Base-by-base conservation (phyloP, 2,888 invertebrate species). In the Tinea pellionella region DNA sequence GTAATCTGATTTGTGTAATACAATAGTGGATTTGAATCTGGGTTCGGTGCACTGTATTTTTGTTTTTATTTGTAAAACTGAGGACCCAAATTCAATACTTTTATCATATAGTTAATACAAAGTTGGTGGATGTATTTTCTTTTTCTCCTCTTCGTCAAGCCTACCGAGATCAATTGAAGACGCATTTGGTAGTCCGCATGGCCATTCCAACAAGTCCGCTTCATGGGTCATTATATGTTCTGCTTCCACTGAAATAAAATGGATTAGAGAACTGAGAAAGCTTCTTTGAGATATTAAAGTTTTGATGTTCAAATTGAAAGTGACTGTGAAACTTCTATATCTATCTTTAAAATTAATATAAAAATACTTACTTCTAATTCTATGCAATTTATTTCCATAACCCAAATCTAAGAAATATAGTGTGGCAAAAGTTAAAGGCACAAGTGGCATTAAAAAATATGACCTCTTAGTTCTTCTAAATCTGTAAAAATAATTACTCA, bases 191-290 rank as follows among this genome's bases (percentile, higher is more conserved):
- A 94, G 77, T 3, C 93, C 93, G 62, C 92, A 90, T 0, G 94
- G 94, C 76, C 92, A 84, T 63, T 91, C 90, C n/a, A 94, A 75
- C 59, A 92, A 77, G 55, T 92, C 91, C 9, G 87, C 79, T 71
- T 94, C 94, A 66, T 92, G 92, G 60, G 92, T 91, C 89, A 94
- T 90, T 62, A 94, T 93, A 77, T 93, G 92, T 71, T 94, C 93
- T 18, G 94, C 94, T 84, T 94, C 94, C 80, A 90, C 94, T 87
- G 68, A 30, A 76, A 77, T 18, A n/a, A 12, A 15, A 55, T 88
- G 70, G 24, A 24, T 2, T 6, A 24, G 6, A 24, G 2, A 24
- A 24, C n/a, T n/a, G n/a, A n/a, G n/a, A n/a, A n/a, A n/a, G n/a
- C n/a, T n/a, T n/a, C n/a, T n/a, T n/a, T n/a, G n/a, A n/a, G n/a